These are phyloP conservation scores for Anolis carolinensis DNA, from an alignment of 2,113 vertebrate species.

Conservation along the genomic window DNA sequence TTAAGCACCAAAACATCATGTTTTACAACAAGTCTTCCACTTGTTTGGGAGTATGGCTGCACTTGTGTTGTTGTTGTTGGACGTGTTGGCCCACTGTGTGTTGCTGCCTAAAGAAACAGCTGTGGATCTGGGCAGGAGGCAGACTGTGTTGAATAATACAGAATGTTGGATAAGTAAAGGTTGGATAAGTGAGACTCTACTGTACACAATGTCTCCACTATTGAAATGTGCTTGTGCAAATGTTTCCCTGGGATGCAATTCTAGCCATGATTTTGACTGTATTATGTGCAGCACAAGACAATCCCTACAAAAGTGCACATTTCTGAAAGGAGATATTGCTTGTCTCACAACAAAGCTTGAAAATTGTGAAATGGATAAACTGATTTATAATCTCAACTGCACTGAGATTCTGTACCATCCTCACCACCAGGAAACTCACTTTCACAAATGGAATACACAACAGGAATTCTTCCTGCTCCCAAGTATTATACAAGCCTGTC, in stretches of 20 bases:
- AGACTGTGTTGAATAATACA: too few relatives aligned
- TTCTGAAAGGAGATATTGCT: not conserved
- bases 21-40: too few relatives aligned
- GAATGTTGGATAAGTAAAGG: too few relatives aligned
- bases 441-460: not conserved
- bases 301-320: not conserved
- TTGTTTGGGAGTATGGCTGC: too few relatives aligned
- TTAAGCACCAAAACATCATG: too few relatives aligned
- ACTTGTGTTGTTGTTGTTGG: too few relatives aligned
- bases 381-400: not conserved
- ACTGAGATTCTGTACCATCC: not conserved
- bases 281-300: not conserved
- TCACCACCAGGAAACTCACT: not conserved
- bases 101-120: too few relatives aligned
- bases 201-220: not conserved
- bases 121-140: too few relatives aligned
- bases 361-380: not conserved
- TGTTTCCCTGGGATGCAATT: not conserved
- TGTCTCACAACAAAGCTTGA: not conserved
- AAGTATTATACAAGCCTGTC: not conserved
- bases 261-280: not conserved
- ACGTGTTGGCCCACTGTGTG: too few relatives aligned
- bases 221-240: not conserved
- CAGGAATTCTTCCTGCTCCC: not conserved
- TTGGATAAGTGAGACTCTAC: too few relatives aligned